Evolutionary conservation across 2,888 invertebrate genomes (phyloP).

Genomic region (Drosophila hamatofila): DNA sequence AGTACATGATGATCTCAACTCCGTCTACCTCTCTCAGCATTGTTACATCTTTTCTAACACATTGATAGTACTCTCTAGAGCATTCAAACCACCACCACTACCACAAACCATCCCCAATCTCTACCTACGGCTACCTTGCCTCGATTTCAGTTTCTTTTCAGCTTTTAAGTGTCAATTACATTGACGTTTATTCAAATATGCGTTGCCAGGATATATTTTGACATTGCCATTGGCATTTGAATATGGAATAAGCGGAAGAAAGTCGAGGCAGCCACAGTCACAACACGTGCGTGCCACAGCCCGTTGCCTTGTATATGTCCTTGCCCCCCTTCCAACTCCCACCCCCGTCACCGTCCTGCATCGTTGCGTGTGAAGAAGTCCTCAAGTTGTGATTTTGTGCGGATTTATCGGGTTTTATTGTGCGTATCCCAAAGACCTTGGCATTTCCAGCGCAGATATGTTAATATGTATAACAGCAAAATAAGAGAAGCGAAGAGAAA

Average conservation of each 20-base stretch:
- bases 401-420: conserved; percentile 75
- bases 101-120: not conserved
- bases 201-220: conserved; percentile 61
- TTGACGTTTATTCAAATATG: conserved; percentile 81
- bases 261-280: conserved; percentile 6
- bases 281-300: conserved; percentile 41
- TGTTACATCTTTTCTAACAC: not conserved
- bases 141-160: conserved; percentile 39
- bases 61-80: not conserved
- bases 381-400: conserved; percentile 73
- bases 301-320: conserved; percentile 8
- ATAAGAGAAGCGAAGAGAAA: conserved; percentile 6
- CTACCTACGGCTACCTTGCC: conserved; percentile 15
- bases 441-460: conserved; percentile 65
- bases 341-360: not conserved
- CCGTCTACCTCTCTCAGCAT: too few species aligned
- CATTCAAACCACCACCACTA: not conserved
- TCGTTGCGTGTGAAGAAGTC: conserved; percentile 70
- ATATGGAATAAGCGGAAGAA: conserved; percentile 7
- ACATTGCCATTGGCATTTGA: conserved; percentile 57
- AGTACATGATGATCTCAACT: not conserved
- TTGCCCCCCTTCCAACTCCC: not conserved
- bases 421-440: conserved; percentile 69
- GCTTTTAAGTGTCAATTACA: conserved; percentile 79
- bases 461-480: conserved; percentile 62